Evolutionary conservation across 2,113 vertebrate genomes (phyloP), one percentile per base, ranked within the genome.

Genomic region (Geothlypis trichas): DNA sequence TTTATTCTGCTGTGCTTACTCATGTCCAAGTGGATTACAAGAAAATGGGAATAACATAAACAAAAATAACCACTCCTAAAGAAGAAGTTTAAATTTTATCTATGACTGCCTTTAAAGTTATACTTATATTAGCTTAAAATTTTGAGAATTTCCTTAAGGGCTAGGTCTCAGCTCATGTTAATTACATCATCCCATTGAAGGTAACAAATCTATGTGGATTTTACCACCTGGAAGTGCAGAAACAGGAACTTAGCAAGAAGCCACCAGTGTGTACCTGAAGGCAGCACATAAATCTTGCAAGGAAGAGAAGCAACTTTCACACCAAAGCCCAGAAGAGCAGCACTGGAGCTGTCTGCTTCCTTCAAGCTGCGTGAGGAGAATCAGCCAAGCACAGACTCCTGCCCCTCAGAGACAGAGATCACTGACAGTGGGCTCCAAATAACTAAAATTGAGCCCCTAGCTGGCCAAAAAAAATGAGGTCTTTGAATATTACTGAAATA

Each of bases 301-400:
- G 39, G n/a, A 86, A 80, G 62, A 0, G 5, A 88, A 88, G 47
- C 22, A 52, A 12, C 18, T 66, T 44, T 37, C 61, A 46, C 5
- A 7, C 5, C n/a, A 1, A n/a, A 73, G 51, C 59, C 71, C 74
- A 67, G 33, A 71, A 61, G 19, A 95, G 75, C 42, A 49, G 19
- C 37, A 18, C 55, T 35, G 67, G 93, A 94, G 75, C 79, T 22
- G 15, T 81, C 86, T 52, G 23, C 79, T 52, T n/a, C n/a, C 51
- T 62, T 87, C 80, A 39, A 66, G 89, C 87, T 78, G 92, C 17
- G 15, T 51, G 73, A 96, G 95, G 86, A 90, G 84, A 91, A 93
- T 41, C 74, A 93, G 62, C 79, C 5, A 11, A 3, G 13, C n/a
- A 73, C 17, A 9, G 15, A 55, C 82, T 93, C 66, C 95, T 69